Conservation (phyloP, 2,888 invertebrate species). For the Balanococcus diminutus region DNA sequence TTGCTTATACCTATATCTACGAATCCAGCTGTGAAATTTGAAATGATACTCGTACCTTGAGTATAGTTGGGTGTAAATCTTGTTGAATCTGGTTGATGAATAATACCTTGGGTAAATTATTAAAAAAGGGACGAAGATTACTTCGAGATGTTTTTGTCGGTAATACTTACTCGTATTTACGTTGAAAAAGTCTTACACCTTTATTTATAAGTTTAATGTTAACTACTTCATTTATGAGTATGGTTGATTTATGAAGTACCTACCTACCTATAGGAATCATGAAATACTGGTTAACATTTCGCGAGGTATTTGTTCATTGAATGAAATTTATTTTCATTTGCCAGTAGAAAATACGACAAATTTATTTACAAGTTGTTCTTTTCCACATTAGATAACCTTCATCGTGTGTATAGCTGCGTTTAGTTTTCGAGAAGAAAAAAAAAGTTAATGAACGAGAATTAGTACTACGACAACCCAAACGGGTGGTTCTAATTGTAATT, state of each 20-base stretch:
- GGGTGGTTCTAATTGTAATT: background rate
- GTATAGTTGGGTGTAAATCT: conserved; percentile 1
- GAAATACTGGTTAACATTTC: background rate
- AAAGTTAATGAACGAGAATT: background rate
- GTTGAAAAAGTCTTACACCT: background rate
- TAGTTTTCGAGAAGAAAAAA: background rate
- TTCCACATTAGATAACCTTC: background rate
- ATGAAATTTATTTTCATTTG: conserved; percentile 30
- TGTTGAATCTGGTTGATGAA: background rate
- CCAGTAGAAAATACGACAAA: background rate
- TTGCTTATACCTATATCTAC: background rate
- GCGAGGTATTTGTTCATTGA: background rate
- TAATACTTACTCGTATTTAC: background rate
- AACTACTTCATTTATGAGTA: background rate
- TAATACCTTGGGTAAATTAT: background rate
- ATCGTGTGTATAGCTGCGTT: background rate
- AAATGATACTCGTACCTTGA: background rate
- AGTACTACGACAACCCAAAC: background rate
- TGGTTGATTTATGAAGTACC: conserved; percentile 23
- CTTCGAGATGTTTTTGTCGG: background rate
- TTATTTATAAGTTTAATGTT: conserved; percentile 19
- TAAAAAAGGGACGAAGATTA: background rate
- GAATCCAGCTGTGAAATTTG: conserved; percentile 38
- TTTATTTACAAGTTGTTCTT: conserved; percentile 5
- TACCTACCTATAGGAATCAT: background rate